phyloP scores from a whole-genome alignment of 2,113 vertebrate species.

The Nesoenas mayeri region DNA sequence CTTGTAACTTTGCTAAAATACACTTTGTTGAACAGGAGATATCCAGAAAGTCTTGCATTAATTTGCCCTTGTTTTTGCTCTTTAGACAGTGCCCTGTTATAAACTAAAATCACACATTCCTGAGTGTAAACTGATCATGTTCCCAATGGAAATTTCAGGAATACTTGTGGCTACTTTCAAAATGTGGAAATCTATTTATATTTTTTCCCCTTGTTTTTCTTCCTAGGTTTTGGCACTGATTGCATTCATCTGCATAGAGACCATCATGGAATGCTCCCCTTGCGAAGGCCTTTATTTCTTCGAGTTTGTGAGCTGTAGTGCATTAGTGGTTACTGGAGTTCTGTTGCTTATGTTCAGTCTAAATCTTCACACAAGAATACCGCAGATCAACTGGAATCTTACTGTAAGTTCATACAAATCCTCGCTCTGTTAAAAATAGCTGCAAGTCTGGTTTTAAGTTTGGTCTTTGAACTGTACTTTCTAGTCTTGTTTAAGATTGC shows the following conservation, averaged over 20 bases:
- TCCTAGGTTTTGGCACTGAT: conserved; percentile 87
- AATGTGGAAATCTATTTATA: conserved; percentile 63
- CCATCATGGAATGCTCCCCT: conserved; percentile 92
- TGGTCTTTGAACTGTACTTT: not conserved
- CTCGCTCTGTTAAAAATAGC: not conserved
- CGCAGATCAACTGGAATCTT: conserved; percentile 95
- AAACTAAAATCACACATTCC: conserved; percentile 55
- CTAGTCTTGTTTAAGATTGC: not conserved
- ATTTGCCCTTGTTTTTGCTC: conserved; percentile 43
- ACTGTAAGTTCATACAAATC: conserved; percentile 79
- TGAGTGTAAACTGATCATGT: conserved; percentile 25
- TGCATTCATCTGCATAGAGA: conserved; percentile 96
- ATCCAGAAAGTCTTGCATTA: not conserved
- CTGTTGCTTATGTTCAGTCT: conserved; percentile 92
- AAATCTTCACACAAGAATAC: conserved; percentile 90
- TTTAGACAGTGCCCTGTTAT: not conserved
- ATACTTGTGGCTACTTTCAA: conserved; percentile 64
- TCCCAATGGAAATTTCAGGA: conserved; percentile 63
- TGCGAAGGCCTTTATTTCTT: conserved; percentile 97
- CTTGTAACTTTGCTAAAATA: not conserved
- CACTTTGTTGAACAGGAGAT: not conserved
- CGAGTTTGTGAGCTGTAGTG: conserved; percentile 98
- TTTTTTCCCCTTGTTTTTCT: conserved; percentile 63
- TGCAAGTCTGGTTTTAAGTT: not conserved
- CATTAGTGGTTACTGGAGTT: conserved; percentile 90